Conservation (phyloP, 2,888 invertebrate genomes). For the Pterobdella sp. region DNA sequence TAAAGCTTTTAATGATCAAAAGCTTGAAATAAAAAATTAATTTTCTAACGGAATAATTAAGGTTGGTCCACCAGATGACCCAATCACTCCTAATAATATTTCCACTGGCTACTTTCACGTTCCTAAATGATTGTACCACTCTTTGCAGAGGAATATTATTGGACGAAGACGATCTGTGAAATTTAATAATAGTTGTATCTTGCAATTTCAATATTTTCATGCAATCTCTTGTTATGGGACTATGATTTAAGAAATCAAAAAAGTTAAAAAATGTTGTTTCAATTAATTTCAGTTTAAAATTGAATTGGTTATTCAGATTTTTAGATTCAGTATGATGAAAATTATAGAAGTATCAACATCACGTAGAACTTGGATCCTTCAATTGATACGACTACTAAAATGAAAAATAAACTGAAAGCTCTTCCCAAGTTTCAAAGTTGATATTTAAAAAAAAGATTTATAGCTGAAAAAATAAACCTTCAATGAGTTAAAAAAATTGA, state of each 20-base stretch:
- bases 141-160: conserved; percentile 24
- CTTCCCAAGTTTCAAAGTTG: no score
- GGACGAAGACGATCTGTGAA: conserved; percentile 12
- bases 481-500: no score
- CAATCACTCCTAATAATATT: conserved; percentile 22
- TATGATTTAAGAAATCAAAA: background rate
- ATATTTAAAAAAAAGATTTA: no score
- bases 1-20: no score
- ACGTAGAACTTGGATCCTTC: no score
- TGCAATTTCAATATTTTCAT: background rate
- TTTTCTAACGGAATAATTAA: conserved; percentile 9
- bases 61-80: conserved; percentile 27
- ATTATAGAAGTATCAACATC: no score
- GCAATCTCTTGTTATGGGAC: background rate
- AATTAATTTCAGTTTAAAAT: background rate
- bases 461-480: no score
- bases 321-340: no score
- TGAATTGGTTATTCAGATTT: background rate
- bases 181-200: background rate
- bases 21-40: no score
- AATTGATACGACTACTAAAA: no score
- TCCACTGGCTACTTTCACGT: conserved; percentile 2
- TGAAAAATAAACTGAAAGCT: no score
- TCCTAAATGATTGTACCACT: conserved; percentile 22
- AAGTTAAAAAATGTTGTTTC: background rate